Evolutionary conservation across 2,797 vertebrate species (phyloP).

Genomic region (Forpus xanthops): DNA sequence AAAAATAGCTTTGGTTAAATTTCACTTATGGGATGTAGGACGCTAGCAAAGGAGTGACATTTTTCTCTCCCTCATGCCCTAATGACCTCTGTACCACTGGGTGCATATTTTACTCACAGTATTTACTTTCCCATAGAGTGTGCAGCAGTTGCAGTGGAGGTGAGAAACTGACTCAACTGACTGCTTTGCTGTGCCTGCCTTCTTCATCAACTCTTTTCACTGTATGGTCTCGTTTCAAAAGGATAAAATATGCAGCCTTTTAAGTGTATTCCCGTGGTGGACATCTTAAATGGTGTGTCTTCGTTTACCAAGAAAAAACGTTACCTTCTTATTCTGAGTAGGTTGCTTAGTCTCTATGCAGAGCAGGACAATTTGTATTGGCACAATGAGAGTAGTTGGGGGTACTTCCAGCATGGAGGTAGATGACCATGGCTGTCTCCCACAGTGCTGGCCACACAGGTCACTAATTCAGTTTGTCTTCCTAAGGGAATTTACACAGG

Average conservation of each 20-base stretch:
- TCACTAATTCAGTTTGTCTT: neutral
- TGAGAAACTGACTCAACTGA: neutral
- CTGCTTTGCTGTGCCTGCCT: neutral
- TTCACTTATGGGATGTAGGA: neutral
- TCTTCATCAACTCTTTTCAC: neutral
- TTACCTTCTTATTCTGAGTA: accelerated
- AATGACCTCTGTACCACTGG: neutral
- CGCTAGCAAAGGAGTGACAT: neutral
- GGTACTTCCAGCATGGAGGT: neutral
- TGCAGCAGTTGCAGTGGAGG: neutral
- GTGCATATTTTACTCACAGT: accelerated
- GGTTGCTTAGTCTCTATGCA: accelerated
- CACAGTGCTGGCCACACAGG: neutral
- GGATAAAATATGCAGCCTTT: neutral
- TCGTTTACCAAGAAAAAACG: neutral
- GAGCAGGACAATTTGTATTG: neutral
- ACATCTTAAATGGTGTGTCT: neutral
- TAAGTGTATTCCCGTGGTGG: neutral
- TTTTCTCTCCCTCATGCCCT: neutral
- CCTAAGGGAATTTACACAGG: neutral
- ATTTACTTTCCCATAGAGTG: neutral
- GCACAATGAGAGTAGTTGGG: too few species aligned
- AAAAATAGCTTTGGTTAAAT: neutral
- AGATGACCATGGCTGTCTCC: neutral
- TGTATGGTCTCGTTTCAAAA: neutral